These are phyloP conservation scores for Athene noctua DNA, from an alignment of 2,113 vertebrate species.

Conservation along the genomic window DNA sequence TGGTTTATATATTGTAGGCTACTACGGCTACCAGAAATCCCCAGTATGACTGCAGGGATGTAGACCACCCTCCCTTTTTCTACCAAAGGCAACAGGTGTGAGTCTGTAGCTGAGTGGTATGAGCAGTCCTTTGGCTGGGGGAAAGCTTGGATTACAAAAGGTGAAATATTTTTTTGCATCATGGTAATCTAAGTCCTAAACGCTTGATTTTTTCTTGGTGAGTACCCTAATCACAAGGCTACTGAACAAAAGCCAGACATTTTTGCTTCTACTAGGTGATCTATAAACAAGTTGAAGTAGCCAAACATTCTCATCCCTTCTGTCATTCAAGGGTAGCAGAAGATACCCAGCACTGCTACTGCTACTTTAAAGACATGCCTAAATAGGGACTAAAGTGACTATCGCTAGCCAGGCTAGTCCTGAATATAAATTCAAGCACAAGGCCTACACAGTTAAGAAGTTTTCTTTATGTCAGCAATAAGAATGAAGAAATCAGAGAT, in stretches of 20 bases:
- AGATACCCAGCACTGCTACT: not conserved
- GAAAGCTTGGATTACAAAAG: not conserved
- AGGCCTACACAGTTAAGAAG: not conserved
- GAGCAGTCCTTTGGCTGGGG: not conserved
- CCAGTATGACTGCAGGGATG: not conserved
- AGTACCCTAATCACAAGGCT: not conserved
- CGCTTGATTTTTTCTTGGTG: not conserved
- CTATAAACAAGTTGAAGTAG: not conserved
- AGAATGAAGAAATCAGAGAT: not conserved
- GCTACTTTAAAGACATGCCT: not conserved
- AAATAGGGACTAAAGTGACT: not conserved
- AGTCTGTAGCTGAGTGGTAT: not conserved
- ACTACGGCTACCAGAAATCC: not conserved
- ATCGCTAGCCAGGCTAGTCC: not conserved
- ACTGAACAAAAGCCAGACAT: not conserved
- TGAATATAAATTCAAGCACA: not conserved
- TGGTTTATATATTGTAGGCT: not conserved
- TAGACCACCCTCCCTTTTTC: not conserved
- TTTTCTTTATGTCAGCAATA: not conserved
- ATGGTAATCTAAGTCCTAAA: not conserved
- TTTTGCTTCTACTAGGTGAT: not conserved
- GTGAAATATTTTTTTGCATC: not conserved
- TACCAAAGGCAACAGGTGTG: not conserved
- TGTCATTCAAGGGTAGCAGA: not conserved
- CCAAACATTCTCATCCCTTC: not conserved